Percentiles rank a stretch among this genome's conserved stretches.
phyloP scores from a whole-genome alignment of 2,888 invertebrate genomes.

The Choreutis nemorana region DNA sequence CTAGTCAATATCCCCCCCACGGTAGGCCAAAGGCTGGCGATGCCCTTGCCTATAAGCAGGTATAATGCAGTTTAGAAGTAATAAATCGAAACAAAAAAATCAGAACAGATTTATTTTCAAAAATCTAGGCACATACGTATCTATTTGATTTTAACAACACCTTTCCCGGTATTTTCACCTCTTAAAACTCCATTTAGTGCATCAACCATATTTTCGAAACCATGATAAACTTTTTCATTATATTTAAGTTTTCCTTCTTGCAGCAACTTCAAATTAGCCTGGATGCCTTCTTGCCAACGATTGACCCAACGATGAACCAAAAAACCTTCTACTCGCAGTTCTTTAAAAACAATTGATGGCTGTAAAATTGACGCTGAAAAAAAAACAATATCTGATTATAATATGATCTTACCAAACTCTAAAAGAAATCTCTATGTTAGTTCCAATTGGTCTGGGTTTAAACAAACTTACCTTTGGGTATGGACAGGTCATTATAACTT shows the following conservation, averaged over 20 bases:
- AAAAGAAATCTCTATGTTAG: no score
- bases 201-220: conserved; percentile 77
- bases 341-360: conserved; percentile 65
- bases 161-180: conserved; percentile 77
- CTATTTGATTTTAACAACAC: conserved; percentile 72
- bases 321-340: conserved; percentile 76
- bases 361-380: conserved; percentile 60
- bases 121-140: no score
- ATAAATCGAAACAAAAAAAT: no score
- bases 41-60: no score
- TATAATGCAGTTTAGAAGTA: no score
- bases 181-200: conserved; percentile 70
- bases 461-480: conserved; percentile 37
- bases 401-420: conserved; percentile 1
- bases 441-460: no score
- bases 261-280: conserved; percentile 71
- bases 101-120: no score
- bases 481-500: conserved; percentile 62
- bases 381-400: conserved; percentile 2
- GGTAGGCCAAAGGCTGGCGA: no score
- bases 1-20: no score
- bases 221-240: conserved; percentile 73
- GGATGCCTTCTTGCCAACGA: conserved; percentile 70
- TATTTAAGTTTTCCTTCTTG: conserved; percentile 74
- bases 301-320: conserved; percentile 62